Percentiles rank a stretch among this genome's conserved stretches.
These are phyloP conservation scores for Eumaeus atala DNA, from an alignment of 1,140 invertebrate species.

Conservation along the genomic window DNA sequence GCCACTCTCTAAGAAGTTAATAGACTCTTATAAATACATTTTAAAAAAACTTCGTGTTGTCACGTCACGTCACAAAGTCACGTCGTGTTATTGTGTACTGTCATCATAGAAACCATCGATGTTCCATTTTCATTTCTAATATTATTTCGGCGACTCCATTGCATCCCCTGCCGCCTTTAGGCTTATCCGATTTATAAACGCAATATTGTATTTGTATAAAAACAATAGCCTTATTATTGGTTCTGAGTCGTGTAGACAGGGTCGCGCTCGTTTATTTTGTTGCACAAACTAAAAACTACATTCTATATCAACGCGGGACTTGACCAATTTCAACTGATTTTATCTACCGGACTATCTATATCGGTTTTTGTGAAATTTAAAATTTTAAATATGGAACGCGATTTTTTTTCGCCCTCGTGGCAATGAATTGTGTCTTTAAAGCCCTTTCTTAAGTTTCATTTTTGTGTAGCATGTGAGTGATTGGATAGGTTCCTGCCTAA, in stretches of 20 bases:
- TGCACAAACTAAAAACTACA: constrained; percentile 41
- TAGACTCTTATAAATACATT: too few relatives aligned
- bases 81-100: too few relatives aligned
- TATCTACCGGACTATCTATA: constrained; percentile 5
- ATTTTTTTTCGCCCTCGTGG: too few relatives aligned
- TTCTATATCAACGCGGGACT: constrained; percentile 29
- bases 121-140: background rate
- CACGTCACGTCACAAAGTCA: too few relatives aligned
- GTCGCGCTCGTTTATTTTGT: constrained; percentile 41
- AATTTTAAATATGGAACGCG: constrained; percentile 2
- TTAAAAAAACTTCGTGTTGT: too few relatives aligned
- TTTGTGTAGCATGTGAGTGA: too few relatives aligned
- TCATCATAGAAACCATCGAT: too few relatives aligned
- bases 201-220: constrained; percentile 73
- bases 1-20: too few relatives aligned
- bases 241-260: constrained; percentile 49
- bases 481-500: too few relatives aligned
- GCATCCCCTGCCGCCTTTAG: constrained; percentile 36
- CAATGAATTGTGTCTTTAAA: too few relatives aligned
- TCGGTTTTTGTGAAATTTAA: constrained; percentile 5
- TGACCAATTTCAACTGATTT: constrained; percentile 24
- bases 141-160: constrained; percentile 26
- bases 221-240: constrained; percentile 72
- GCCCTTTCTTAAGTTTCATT: too few relatives aligned
- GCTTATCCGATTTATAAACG: constrained; percentile 72